Conservation (phyloP, 1,140 invertebrate genomes). For the Achatina immaculata region DNA sequence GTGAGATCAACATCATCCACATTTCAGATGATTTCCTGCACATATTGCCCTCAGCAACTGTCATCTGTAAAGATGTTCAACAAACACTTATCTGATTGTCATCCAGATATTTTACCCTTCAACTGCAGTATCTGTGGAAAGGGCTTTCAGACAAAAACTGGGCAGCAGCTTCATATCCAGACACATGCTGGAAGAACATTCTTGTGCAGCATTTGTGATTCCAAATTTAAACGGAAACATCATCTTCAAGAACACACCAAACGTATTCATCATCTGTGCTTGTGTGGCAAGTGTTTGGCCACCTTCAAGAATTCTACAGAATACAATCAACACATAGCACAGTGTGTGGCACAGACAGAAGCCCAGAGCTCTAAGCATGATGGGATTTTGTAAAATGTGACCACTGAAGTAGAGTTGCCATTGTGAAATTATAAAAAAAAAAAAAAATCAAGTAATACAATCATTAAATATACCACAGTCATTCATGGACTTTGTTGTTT, state of each 20-base stretch:
- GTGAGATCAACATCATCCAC: not conserved
- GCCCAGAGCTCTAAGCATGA: not conserved
- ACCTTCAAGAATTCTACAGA: not conserved
- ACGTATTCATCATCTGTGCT: not conserved
- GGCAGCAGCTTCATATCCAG: conserved; percentile 16
- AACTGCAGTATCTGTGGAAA: not conserved
- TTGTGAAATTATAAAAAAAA: not conserved
- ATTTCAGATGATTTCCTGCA: conserved; percentile 1
- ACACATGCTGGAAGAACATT: conserved; percentile 22
- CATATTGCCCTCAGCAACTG: not conserved
- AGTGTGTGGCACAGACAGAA: not conserved
- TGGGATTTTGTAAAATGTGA: not conserved
- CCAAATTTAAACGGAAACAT: conserved; percentile 14
- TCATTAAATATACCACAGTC: not conserved
- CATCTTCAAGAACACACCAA: conserved; percentile 4
- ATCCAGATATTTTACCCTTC: conserved; percentile 18
- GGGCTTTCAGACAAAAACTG: conserved; percentile 27
- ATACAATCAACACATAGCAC: not conserved
- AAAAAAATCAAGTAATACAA: not conserved
- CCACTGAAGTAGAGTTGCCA: not conserved
- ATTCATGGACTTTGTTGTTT: conserved; percentile 13
- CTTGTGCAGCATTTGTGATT: conserved; percentile 1
- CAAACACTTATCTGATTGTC: conserved; percentile 18
- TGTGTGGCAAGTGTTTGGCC: conserved; percentile 12
- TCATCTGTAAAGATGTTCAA: conserved; percentile 20